Conservation (phyloP, 2,797 vertebrate species). For the Kryptopterus vitreolus region DNA sequence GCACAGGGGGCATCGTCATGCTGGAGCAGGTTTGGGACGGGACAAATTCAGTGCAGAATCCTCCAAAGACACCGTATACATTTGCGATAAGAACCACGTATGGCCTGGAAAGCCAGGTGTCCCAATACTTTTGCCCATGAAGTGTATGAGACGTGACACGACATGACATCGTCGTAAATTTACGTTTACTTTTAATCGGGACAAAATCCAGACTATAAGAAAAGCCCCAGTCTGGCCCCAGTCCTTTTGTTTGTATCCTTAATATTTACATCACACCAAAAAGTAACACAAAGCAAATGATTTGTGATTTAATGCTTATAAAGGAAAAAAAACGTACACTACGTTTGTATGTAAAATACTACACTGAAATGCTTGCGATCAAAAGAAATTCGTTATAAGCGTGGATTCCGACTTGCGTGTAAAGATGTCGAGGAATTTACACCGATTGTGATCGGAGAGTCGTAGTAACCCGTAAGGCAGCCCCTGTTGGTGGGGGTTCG, state of each 20-base stretch:
- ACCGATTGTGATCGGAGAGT: constrained; percentile 37
- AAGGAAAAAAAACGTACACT: background rate
- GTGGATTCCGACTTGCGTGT: constrained; percentile 6
- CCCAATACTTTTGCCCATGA: no score
- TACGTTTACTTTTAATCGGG: no score
- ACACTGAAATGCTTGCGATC: constrained; percentile 21
- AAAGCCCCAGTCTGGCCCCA: constrained; percentile 1
- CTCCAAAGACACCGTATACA: no score
- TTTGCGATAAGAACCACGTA: no score
- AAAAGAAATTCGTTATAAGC: constrained; percentile 20
- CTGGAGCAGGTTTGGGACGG: no score
- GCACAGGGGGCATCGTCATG: no score
- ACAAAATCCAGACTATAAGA: constrained; percentile 21
- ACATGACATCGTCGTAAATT: background rate
- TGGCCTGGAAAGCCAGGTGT: no score
- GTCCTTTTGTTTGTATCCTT: background rate
- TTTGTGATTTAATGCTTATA: constrained; percentile 23
- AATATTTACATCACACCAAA: constrained; percentile 33
- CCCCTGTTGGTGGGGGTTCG: constrained; percentile 25
- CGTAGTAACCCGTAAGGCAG: constrained; percentile 25
- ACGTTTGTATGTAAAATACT: constrained; percentile 20
- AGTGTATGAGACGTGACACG: background rate
- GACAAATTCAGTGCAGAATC: no score
- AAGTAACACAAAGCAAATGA: constrained; percentile 17
- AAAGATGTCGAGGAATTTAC: constrained; percentile 50